Percentiles rank a stretch among this genome's conserved stretches.
These are phyloP conservation scores for Polydrusus cervinus DNA, from an alignment of 2,888 invertebrate genomes.

Conservation along the genomic window DNA sequence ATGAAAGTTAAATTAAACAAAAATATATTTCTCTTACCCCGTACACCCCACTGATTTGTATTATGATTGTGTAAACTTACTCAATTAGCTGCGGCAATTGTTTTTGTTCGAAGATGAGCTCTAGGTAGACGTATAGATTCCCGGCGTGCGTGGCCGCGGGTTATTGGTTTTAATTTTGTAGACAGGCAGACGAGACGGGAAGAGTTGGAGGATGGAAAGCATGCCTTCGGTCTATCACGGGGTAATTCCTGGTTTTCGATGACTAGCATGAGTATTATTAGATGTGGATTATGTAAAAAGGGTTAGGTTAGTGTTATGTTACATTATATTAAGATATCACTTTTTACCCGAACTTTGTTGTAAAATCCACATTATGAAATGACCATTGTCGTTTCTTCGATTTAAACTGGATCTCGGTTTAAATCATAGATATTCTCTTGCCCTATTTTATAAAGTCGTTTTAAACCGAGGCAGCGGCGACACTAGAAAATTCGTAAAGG, in stretches of 20 bases:
- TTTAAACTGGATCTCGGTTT: no score
- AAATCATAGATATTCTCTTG: no score
- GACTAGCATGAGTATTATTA: slow-evolving; percentile 52
- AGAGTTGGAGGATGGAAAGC: slow-evolving; percentile 39
- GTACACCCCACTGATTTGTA: neutral
- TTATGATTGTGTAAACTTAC: slow-evolving; percentile 36
- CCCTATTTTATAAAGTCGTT: no score
- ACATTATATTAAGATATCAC: no score
- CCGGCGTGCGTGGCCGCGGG: slow-evolving; percentile 48
- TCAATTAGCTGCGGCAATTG: slow-evolving; percentile 49
- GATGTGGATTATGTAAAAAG: slow-evolving; percentile 49
- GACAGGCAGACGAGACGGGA: slow-evolving; percentile 19
- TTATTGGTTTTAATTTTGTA: slow-evolving; percentile 55
- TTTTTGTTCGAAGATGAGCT: slow-evolving; percentile 53
- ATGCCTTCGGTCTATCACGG: slow-evolving; percentile 43
- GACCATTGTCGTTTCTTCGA: no score
- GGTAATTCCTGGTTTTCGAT: slow-evolving; percentile 55
- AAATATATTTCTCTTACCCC: neutral
- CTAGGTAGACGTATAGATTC: slow-evolving; percentile 51
- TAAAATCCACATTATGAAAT: no score
- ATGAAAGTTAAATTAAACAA: neutral
- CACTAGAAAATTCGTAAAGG: no score
- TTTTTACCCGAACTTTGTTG: no score
- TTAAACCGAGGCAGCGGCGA: no score
- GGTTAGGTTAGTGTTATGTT: no score